phyloP scores from a whole-genome alignment of 1,140 invertebrate genomes.

The Drosophila tsacasi region DNA sequence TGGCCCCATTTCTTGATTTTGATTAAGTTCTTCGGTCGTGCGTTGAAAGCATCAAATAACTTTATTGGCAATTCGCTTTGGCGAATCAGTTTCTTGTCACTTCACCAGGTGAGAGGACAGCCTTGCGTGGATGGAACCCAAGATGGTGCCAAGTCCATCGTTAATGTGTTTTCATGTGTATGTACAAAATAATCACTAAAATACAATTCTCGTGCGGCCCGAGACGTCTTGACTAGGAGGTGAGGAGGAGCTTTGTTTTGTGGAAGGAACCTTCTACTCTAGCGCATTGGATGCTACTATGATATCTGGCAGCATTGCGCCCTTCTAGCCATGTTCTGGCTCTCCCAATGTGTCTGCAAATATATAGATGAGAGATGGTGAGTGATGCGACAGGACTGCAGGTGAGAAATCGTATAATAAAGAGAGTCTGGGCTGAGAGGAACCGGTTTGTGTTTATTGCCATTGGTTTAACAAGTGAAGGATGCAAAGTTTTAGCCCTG shows the following conservation, averaged over 20 bases:
- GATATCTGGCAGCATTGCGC: constrained; percentile 82
- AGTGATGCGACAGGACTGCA: constrained; percentile 50
- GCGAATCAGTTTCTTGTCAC: constrained; percentile 45
- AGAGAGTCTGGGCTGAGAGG: constrained; percentile 22
- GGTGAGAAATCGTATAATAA: constrained; percentile 25
- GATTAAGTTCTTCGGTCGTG: constrained; percentile 21
- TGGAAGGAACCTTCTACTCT: constrained; percentile 66
- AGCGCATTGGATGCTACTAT: constrained; percentile 67
- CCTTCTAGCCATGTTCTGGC: constrained; percentile 71
- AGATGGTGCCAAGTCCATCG: constrained; percentile 26
- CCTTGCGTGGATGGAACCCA: constrained; percentile 13
- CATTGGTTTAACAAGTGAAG: constrained; percentile 46
- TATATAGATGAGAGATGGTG: constrained; percentile 79
- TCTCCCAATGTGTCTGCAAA: constrained; percentile 81
- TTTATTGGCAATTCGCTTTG: constrained; percentile 63
- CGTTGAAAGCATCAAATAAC: constrained; percentile 56
- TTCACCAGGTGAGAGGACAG: constrained; percentile 62
- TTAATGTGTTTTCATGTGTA: constrained; percentile 40
- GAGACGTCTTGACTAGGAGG: constrained; percentile 72
- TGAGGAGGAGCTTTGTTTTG: constrained; percentile 66
- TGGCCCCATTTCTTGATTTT: constrained; percentile 5
- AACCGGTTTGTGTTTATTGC: constrained; percentile 39
- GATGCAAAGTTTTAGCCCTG: constrained; percentile 30
- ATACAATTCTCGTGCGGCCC: constrained; percentile 60
- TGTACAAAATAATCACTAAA: constrained; percentile 76